These are phyloP conservation scores for Pseudorhombus dupliciocellatus DNA, from an alignment of 2,113 vertebrate species.

Conservation along the genomic window DNA sequence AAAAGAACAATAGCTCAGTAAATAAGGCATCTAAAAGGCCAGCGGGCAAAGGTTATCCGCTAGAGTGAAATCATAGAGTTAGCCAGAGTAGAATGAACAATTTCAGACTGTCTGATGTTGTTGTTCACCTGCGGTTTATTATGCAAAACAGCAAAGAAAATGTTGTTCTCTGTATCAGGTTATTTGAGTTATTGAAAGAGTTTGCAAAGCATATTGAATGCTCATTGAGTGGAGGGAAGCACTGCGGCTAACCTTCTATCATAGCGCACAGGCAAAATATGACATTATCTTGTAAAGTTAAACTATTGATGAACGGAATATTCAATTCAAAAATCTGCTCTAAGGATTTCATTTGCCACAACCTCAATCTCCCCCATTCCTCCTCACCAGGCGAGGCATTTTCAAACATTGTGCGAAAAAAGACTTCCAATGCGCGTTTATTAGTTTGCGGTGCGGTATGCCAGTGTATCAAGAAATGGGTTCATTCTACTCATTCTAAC, in stretches of 20 bases:
- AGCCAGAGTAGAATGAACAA: slow-evolving; percentile 73
- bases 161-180: neutral
- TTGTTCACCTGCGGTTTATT: slow-evolving; percentile 4
- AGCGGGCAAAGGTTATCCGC: slow-evolving; percentile 71
- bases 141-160: neutral
- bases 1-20: slow-evolving; percentile 75
- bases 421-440: slow-evolving; percentile 26
- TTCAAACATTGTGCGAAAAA: neutral
- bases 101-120: neutral
- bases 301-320: neutral
- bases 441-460: slow-evolving; percentile 17
- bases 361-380: neutral
- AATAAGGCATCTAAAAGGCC: slow-evolving; percentile 84
- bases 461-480: slow-evolving; percentile 46
- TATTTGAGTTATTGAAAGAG: too few species aligned
- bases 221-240: too few species aligned
- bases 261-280: neutral
- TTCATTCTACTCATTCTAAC: slow-evolving; percentile 74
- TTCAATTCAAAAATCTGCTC: slow-evolving; percentile 9
- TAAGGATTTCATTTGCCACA: neutral
- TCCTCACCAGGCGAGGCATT: neutral
- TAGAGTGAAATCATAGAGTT: slow-evolving; percentile 72
- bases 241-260: too few species aligned
- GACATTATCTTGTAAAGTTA: neutral
- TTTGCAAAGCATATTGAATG: too few species aligned